Conservation (phyloP, 2,888 invertebrate genomes). For the Conomelus anceps region DNA sequence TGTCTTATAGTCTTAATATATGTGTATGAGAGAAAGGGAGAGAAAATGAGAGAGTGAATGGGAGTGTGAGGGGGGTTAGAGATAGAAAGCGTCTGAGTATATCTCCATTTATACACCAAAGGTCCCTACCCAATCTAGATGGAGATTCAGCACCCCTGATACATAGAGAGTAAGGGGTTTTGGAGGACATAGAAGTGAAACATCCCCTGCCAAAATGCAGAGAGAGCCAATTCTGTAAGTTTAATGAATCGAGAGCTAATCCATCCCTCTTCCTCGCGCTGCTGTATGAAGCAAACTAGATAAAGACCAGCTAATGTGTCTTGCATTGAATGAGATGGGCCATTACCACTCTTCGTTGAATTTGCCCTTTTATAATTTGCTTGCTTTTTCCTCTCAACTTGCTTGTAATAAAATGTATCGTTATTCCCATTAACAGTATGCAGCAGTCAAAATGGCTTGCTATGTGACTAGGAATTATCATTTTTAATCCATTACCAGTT, state of each 20-base stretch:
- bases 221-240: conserved; percentile 8
- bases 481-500: background rate
- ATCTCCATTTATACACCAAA: too few species aligned
- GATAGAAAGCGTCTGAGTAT: too few species aligned
- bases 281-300: background rate
- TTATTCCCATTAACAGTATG: background rate
- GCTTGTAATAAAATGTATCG: background rate
- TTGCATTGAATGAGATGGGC: conserved; percentile 10
- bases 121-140: background rate
- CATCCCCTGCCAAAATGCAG: background rate
- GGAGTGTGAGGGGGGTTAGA: too few species aligned
- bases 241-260: conserved; percentile 5
- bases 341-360: background rate
- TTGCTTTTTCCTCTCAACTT: background rate
- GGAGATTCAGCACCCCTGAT: background rate
- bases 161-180: background rate
- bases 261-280: background rate
- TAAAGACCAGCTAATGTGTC: conserved; percentile 11
- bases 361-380: background rate
- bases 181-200: background rate
- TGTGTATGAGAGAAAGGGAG: too few species aligned
- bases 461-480: background rate
- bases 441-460: background rate
- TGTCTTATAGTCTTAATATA: too few species aligned
- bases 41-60: too few species aligned